These are phyloP conservation scores for Orchesellides sinensis DNA, from an alignment of 2,888 invertebrate genomes.

Conservation along the genomic window DNA sequence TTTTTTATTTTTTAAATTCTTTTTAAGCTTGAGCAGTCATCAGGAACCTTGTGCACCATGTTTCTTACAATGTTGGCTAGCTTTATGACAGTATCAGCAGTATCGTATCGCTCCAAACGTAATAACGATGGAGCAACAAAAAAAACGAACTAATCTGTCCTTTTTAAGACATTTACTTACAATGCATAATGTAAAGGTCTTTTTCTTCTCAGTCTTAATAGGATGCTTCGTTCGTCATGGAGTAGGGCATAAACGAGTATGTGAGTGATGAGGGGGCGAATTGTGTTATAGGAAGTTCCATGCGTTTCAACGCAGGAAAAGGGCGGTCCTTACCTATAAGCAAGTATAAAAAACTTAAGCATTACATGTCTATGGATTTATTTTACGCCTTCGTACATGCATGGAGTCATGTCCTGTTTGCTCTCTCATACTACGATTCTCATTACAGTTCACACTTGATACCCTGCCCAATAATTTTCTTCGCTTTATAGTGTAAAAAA, in stretches of 20 bases:
- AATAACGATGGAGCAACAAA: no score
- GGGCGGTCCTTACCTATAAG: conserved; percentile 68
- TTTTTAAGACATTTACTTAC: conserved; percentile 34
- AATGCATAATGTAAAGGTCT: no score
- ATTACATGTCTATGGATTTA: conserved; percentile 22
- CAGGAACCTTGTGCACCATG: conserved; percentile 27
- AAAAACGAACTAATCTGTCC: conserved; percentile 21
- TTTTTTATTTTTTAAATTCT: conserved; percentile 23
- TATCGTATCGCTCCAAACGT: background rate
- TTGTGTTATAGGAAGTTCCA: conserved; percentile 65
- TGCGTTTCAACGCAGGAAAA: conserved; percentile 69
- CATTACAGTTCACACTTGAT: no score
- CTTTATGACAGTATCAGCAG: conserved; percentile 44
- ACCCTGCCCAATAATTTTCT: no score
- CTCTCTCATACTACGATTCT: background rate
- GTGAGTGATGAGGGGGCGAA: conserved; percentile 49
- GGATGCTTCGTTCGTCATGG: conserved; percentile 53
- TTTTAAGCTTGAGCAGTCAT: conserved; percentile 45
- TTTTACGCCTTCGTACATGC: conserved; percentile 48
- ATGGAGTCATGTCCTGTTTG: conserved; percentile 22
- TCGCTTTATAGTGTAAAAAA: no score
- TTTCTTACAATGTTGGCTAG: conserved; percentile 4
- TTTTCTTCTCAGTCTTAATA: conserved; percentile 26
- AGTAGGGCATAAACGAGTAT: conserved; percentile 39
- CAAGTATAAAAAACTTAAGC: conserved; percentile 24